Evolutionary conservation across 1,140 invertebrate species (phyloP), one percentile per base, ranked within the genome.

Genomic region (Lepidurus couesii): DNA sequence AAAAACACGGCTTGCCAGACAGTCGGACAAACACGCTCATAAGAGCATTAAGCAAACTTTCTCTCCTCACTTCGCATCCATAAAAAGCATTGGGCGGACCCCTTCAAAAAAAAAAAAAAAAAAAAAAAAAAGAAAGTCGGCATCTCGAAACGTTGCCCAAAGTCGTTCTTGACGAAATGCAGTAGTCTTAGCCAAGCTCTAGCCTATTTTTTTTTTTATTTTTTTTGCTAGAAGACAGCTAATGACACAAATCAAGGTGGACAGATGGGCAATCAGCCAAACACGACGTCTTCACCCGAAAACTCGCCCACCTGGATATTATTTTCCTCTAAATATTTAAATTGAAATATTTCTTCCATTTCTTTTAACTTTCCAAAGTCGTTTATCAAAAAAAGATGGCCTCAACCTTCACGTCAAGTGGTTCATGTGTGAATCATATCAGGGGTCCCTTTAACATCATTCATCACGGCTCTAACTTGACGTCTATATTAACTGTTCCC

Each of bases 201-300:
- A 65, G 8, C 53, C 4, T 65, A n/a, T 65, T 65, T 65, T 13
- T 21, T 13, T n/a, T 65, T 0, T 65, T 6, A n/a, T n/a, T 65
- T 16, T 21, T 65, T 65, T 65, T 47, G 21, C 47, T 0, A 7
- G 6, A 65, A 65, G 53, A 65, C 6, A 65, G 53, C n/a, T 65
- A 65, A 65, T 65, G 53, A 65, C 53, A 65, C 53, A 65, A 65
- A 65, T 65, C 53, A 65, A 65, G 21, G 53, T 65, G 53, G 34
- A 65, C 53, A 65, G 53, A 65, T 65, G 53, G 53, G 53, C 53
- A 65, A 65, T 65, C 16, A 13, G 53, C 53, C 53, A 65, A 65
- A 65, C 53, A 65, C 16, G 53, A 65, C 53, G 53, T 65, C 53
- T 65, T 65, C 53, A 65, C 16, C 53, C 34, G 9, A 65, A 65